phyloP scores from a whole-genome alignment of 2,888 invertebrate genomes.

The Xestia rhomboidea region DNA sequence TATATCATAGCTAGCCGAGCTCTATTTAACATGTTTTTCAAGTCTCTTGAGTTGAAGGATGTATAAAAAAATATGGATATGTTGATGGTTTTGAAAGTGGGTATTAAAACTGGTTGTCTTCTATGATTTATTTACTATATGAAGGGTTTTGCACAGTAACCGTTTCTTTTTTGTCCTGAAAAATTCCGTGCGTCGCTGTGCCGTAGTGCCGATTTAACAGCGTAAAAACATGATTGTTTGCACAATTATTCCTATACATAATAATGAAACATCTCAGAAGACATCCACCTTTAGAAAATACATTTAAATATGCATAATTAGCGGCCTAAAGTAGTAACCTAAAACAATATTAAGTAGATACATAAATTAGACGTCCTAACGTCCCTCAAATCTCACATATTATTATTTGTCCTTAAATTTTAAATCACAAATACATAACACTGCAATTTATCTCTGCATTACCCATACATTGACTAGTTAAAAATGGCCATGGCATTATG shows the following conservation, averaged over 20 bases:
- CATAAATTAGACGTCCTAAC: neutral
- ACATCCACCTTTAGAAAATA: too few relatives aligned
- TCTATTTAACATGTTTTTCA: conserved; percentile 9
- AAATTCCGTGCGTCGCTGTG: neutral
- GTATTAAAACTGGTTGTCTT: neutral
- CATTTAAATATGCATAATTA: neutral
- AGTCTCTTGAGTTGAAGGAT: neutral
- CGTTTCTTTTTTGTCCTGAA: neutral
- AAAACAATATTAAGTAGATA: neutral
- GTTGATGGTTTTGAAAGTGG: neutral
- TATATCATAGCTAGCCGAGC: conserved; percentile 7
- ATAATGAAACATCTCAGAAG: neutral
- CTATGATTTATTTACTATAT: neutral
- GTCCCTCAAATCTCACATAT: neutral
- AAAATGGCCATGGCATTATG: neutral
- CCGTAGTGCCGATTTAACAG: neutral
- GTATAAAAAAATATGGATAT: neutral
- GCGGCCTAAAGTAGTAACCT: neutral
- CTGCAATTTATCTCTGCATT: neutral
- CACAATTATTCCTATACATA: neutral
- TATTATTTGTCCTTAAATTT: neutral
- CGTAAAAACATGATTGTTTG: neutral
- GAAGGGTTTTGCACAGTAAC: neutral
- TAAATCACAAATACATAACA: neutral
- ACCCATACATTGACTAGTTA: neutral